These are phyloP conservation scores for Andrena praecox DNA, from an alignment of 2,888 invertebrate species.

Conservation along the genomic window DNA sequence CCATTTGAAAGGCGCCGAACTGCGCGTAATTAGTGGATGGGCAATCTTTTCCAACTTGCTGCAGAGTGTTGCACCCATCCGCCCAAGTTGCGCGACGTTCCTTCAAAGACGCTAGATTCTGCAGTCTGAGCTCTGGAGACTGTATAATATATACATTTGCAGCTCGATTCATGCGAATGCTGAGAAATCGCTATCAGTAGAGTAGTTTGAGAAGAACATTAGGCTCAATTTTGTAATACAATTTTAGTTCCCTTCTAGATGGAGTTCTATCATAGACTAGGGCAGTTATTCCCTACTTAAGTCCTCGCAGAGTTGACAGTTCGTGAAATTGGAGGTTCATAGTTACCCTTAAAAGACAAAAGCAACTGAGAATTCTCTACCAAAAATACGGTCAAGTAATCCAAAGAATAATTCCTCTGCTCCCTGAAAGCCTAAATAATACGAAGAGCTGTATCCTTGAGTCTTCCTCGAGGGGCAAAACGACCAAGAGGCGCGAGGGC, in stretches of 20 bases:
- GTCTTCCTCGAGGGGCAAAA: background rate
- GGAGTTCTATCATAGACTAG: no score
- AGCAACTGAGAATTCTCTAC: background rate
- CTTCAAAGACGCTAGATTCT: background rate
- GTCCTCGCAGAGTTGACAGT: no score
- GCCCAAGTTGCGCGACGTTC: background rate
- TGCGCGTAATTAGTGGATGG: conserved; percentile 31
- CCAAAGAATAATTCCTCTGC: background rate
- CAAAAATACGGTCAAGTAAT: background rate
- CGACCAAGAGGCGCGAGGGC: background rate
- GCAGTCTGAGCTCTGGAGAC: no score
- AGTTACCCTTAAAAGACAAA: background rate
- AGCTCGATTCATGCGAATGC: background rate
- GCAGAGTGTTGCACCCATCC: background rate
- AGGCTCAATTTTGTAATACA: no score
- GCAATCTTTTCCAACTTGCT: conserved; percentile 22
- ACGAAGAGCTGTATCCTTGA: background rate
- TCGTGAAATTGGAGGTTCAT: no score
- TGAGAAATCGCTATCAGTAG: background rate
- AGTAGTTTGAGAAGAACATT: no score
- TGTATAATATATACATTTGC: background rate
- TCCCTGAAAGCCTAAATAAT: background rate
- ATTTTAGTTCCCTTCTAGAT: no score
- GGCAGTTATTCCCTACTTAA: no score
- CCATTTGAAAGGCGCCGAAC: conserved; percentile 45